Evolutionary conservation across 2,797 vertebrate species (phyloP), one percentile per base, ranked within the genome.

Genomic region (Sebastes matsubarae): DNA sequence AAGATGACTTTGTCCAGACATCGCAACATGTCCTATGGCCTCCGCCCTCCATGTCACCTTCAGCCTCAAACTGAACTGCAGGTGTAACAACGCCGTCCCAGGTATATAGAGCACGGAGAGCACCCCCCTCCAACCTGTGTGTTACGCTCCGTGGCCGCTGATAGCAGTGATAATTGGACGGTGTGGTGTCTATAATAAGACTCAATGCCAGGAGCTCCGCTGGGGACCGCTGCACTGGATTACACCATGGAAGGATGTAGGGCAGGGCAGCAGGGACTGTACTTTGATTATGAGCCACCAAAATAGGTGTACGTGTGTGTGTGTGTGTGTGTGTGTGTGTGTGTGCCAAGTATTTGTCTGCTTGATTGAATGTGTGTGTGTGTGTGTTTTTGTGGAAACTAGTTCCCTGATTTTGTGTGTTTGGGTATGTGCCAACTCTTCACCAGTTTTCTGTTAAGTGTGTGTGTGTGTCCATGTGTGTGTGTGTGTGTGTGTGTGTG

Each of bases 261-360:
- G 93, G 84, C 95, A 93, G 87, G 87, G 80, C 95, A 90, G 68
- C 79, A 76, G 94, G 94, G 95, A 96, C 93, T 90, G 52, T 91
- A 78, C 92, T 95, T 96, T 96, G 94, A 95, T 95, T 96, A 95
- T 95, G 90, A 92, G 89, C 92, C 90, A 93, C 91, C 80, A 88
- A 93, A 94, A 94, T 93, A 95, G 93, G 93, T 94, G 77, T 68
- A 68, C 13, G 59, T 76, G 36, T 79, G 67, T 78, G 55, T 36
- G 34, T 12, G 10, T 34, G 34, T 76, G 63, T 58, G 79, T 81
- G 30, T 75, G 34, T 76, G 59, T 52, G 57, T 72, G 50, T 42
- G 34, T 4, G 34, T 36, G 34, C 72, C 60, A 80, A 83, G 57
- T 68, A 30, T 75, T 80, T 87, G 72, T 81, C 66, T 83, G 29